A percentile compares a stretch with the other conserved stretches of the same genome.
Conservation (phyloP, 2,888 invertebrate species). For the Cecidostiba fungosa region DNA sequence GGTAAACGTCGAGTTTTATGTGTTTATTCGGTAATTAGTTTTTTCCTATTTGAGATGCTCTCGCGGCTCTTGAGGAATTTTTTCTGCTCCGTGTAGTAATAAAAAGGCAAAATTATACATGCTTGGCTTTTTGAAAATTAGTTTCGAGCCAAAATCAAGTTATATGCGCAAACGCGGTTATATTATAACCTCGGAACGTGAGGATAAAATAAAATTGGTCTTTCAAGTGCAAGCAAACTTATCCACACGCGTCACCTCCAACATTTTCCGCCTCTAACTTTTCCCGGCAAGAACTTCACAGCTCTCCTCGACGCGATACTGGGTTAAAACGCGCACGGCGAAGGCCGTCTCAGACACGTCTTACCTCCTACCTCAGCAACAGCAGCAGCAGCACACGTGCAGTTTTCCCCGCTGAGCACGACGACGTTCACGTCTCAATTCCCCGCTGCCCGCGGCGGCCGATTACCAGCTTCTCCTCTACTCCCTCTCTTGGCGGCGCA, state of each 20-base stretch:
- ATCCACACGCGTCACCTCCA: not conserved
- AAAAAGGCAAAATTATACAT: no score
- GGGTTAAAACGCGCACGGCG: not conserved
- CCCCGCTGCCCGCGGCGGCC: slow-evolving; percentile 33
- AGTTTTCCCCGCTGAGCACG: slow-evolving; percentile 24
- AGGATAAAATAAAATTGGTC: no score
- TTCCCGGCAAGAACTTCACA: not conserved
- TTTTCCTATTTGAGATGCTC: not conserved
- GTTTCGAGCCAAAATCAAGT: no score
- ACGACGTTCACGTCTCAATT: slow-evolving; percentile 55
- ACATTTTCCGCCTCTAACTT: not conserved
- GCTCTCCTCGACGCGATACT: not conserved
- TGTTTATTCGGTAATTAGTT: slow-evolving; percentile 12
- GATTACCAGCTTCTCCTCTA: slow-evolving; percentile 35
- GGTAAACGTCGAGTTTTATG: not conserved
- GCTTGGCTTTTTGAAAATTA: no score
- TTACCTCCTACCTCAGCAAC: not conserved
- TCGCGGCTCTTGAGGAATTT: no score
- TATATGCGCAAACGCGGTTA: no score
- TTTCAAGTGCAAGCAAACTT: no score
- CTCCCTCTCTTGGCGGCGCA: not conserved
- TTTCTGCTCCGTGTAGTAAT: no score
- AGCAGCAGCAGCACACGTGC: not conserved
- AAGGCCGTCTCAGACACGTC: slow-evolving; percentile 18
- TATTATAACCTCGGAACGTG: no score